A percentile compares a stretch with the other conserved stretches of the same genome.
phyloP scores from a whole-genome alignment of 2,888 invertebrate species.

The Atethmia centrago region DNA sequence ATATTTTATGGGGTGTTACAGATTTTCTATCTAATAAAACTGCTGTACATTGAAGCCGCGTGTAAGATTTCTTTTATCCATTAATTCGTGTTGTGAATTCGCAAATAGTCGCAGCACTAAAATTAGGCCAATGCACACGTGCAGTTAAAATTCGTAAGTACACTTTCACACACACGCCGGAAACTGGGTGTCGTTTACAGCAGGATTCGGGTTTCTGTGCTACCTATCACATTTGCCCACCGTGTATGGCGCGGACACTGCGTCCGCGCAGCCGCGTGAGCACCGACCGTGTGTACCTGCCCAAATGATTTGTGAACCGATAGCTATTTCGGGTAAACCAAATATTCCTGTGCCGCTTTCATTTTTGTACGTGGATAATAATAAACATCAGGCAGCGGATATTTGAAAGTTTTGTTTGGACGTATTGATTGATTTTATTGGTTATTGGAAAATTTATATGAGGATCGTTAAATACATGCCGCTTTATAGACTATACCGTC shows the following conservation, averaged over 20 bases:
- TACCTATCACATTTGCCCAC: slow-evolving; percentile 66
- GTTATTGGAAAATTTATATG: slow-evolving; percentile 74
- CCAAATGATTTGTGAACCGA: slow-evolving; percentile 83
- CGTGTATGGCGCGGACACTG: slow-evolving; percentile 63
- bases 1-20: background rate
- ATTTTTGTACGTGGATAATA: slow-evolving; percentile 82
- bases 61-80: background rate
- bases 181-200: slow-evolving; percentile 72
- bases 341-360: slow-evolving; percentile 85
- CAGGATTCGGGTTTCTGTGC: slow-evolving; percentile 82
- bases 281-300: slow-evolving; percentile 74
- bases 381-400: slow-evolving; percentile 84
- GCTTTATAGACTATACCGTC: slow-evolving; percentile 24
- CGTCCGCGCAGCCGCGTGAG: slow-evolving; percentile 39
- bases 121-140: slow-evolving; percentile 55
- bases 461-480: slow-evolving; percentile 32
- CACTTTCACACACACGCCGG: slow-evolving; percentile 73
- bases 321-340: slow-evolving; percentile 87
- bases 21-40: background rate
- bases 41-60: too few relatives aligned
- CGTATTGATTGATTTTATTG: slow-evolving; percentile 82
- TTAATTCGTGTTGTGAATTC: slow-evolving; percentile 23
- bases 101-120: slow-evolving; percentile 35
- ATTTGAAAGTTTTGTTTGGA: slow-evolving; percentile 83
- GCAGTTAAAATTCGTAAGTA: slow-evolving; percentile 62